Evolutionary conservation across 2,888 invertebrate species (phyloP), one percentile per base, ranked within the genome.

Genomic region (Oscheius sp.): DNA sequence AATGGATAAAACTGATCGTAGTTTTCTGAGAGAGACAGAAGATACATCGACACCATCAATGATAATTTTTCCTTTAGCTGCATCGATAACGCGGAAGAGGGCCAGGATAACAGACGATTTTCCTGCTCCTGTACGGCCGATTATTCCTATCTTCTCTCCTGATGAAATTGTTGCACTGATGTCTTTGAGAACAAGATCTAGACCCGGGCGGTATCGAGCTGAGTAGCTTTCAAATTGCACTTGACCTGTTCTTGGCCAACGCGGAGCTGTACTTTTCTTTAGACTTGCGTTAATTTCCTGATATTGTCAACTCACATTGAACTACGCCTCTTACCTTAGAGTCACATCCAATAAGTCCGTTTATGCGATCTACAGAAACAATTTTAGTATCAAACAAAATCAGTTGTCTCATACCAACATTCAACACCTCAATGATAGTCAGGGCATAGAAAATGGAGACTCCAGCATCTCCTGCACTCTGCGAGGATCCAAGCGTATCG

Each of bases 331-430:
- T 33, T 10, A 33, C 75, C 73, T 83, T 81, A 55, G 77, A 80
- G 29, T 75, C 75, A 13, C 77, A 77, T 33, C 74, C 63, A 7
- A 78, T 79, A 66, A 80, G 79, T 53, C 98, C 97, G 89, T 96
- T 95, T 88, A 97, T 95, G 89, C 98, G 93, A 90, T 98, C 97
- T 0, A 97, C 96, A 1, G 96, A 94, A 0, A 97, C 96, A 85
- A 97, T 96, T 90, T 97, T 97, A 0, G 96, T 96, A 91, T 98
- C 98, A 58, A 98, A 94, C 89, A 97, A 96, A 13, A 82, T 81
- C 32, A 88, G 78, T 79, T 87, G 86, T 11, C 88, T 82, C 32
- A 88, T 84, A 11, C 79, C 83, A 58, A 85, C 84, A 60, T 88
- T 88, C 33, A 88, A 72, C 29, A 85, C 85, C 78, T 88, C 87